Evolutionary conservation across 2,113 vertebrate species (phyloP), one percentile per base, ranked within the genome.

Genomic region (Atherinomorus stipes): DNA sequence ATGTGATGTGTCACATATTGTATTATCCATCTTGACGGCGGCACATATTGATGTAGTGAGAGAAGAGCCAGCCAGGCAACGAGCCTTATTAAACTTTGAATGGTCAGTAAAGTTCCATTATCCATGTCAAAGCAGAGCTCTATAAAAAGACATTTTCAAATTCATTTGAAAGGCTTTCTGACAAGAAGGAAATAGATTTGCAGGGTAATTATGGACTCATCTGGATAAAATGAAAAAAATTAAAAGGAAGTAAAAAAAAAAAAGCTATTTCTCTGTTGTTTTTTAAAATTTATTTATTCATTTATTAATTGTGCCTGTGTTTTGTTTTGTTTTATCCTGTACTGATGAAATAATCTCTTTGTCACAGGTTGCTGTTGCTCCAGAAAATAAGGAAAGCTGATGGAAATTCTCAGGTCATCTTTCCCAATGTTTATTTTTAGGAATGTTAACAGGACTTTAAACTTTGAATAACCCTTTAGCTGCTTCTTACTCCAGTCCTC

Each of bases 21-120:
- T 64, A 34, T 34, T 34, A 34, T 26, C 50, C 50, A 65, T 66
- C 60, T 80, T 63, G 54, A 68, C 12, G 11, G 37, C 66, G 64
- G 67, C 62, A 59, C 49, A 68, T 28, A n/a, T 34, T 47, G 59
- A 70, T n/a, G 31, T 64, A 45, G 50, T n/a, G 59, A 37, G 26
- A 60, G 23, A 71, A 74, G 67, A 68, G 53, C 54, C 77, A 65
- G 49, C 53, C 53, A 70, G 58, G 78, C 75, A 77, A 69, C 26
- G 25, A 19, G 59, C 83, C 74, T 75, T 66, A 85, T 88, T 69
- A 78, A 64, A 81, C 67, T 61, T 34, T 59, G 73, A 80, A 76
- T 67, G 15, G 64, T 60, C 40, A 66, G 52, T 71, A 10, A 72
- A 50, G 56, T 71, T 62, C 56, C 40, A 49, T 44, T 45, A 6